Base-by-base conservation (phyloP, 2,888 invertebrate species). In the Rhorus exstirpatorius region DNA sequence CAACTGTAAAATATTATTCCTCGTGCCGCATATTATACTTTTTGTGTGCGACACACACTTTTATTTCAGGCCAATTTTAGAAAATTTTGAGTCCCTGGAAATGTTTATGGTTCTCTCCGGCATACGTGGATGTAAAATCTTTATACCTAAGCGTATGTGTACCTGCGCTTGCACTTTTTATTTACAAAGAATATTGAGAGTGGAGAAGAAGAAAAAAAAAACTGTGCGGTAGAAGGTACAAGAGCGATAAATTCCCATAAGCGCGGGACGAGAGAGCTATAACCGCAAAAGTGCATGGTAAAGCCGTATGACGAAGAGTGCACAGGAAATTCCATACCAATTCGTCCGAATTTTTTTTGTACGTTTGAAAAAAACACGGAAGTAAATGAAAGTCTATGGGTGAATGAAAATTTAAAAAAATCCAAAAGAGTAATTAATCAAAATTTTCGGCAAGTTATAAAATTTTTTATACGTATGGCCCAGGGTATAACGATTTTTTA, bases 201-300 rank as follows among this genome's bases (percentile, higher is more conserved):
- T 12, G 12, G n/a, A 3, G 19, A 35, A 61, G 35, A 61, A 61
- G 41, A 24, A 14, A 2, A 0, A 46, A 46, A 17, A 14, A 1
- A 3, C 4, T 44, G 46, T 46, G 63, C 8, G 58, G 46, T 24
- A 3, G 24, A 24, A 12, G 46, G 46, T 63, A 14, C 46, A 46
- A 46, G 61, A 41, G 61, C 63, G 26, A 63, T 63, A 63, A 63
- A 63, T 63, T 63, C 17, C 44, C 63, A 63, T 63, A 63, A 63
- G 26, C 49, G 14, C 19, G 49, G 63, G 63, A 63, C 63, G 24
- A 63, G 14, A 63, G 8, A 14, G 38, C n/a, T 3, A 14, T 44
- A 63, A 46, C 63, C 63, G 44, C 46, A 24, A 46, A 14, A 10
- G 44, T 46, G 44, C 14, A 38, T 14, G 44, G 44, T 14, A 44